These are phyloP conservation scores for Tenthredo mesomela DNA, from an alignment of 2,888 invertebrate species.

Conservation along the genomic window DNA sequence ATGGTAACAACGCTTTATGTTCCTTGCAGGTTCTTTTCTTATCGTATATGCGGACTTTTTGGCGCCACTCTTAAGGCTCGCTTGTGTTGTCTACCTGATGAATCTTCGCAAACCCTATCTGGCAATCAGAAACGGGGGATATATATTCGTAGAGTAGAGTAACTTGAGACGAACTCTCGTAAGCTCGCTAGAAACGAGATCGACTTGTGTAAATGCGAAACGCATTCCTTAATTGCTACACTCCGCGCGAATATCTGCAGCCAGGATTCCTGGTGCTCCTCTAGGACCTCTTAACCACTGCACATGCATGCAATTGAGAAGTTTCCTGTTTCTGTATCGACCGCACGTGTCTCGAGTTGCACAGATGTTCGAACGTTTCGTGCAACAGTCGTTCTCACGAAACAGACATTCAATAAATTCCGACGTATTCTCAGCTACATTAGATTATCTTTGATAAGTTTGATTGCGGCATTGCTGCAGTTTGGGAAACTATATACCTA, in stretches of 20 bases:
- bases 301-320: slow-evolving; percentile 48
- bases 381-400: not conserved
- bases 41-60: slow-evolving; percentile 12
- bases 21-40: not conserved
- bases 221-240: slow-evolving; percentile 32
- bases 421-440: slow-evolving; percentile 12
- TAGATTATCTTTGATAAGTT: slow-evolving; percentile 37
- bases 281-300: slow-evolving; percentile 36
- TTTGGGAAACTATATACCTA: not conserved
- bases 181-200: not conserved
- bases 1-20: not conserved
- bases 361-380: slow-evolving; percentile 42
- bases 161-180: slow-evolving; percentile 26
- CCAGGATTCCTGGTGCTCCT: not conserved
- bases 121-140: not conserved
- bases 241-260: not conserved
- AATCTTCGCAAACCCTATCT: not conserved
- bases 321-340: slow-evolving; percentile 48
- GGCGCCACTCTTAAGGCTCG: not conserved
- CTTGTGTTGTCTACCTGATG: not conserved
- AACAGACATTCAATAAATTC: slow-evolving; percentile 16
- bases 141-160: not conserved
- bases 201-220: slow-evolving; percentile 18
- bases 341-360: slow-evolving; percentile 46
- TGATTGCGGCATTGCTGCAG: slow-evolving; percentile 17